Conservation (phyloP, 2,888 invertebrate species). For the Xanthia icteritia region DNA sequence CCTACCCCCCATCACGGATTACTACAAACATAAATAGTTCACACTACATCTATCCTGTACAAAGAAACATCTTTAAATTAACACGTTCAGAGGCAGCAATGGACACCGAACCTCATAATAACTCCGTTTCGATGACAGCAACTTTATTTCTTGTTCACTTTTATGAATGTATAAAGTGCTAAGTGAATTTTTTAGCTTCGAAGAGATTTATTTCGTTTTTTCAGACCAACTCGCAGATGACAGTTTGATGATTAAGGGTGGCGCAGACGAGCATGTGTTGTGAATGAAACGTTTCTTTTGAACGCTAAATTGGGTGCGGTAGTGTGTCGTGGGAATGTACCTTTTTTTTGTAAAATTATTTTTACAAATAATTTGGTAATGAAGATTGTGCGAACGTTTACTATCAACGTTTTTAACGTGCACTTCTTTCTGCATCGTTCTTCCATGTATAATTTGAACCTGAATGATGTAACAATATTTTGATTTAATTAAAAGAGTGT, state of each 20-base stretch:
- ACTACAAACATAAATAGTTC: constrained; percentile 60
- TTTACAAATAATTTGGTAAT: neutral
- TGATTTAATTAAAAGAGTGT: neutral
- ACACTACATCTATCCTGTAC: constrained; percentile 63
- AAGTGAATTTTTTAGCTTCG: constrained; percentile 75
- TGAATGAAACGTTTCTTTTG: constrained; percentile 66
- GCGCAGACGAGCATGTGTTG: constrained; percentile 71
- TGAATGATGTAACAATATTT: neutral
- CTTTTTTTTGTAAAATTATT: neutral
- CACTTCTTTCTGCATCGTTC: neutral
- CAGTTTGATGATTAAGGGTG: constrained; percentile 74
- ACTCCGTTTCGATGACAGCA: constrained; percentile 32
- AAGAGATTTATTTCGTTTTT: constrained; percentile 71
- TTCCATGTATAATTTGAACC: neutral
- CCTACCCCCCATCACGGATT: constrained; percentile 68
- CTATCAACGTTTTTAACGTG: neutral
- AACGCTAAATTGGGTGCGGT: constrained; percentile 62
- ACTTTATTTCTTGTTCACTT: constrained; percentile 63
- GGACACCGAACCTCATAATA: constrained; percentile 48
- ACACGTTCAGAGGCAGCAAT: constrained; percentile 58
- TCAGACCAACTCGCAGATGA: constrained; percentile 75
- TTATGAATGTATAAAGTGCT: constrained; percentile 73
- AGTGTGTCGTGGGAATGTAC: constrained; percentile 61
- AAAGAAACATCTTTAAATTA: constrained; percentile 33
- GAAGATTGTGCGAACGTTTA: neutral